Percentiles rank a stretch among this genome's conserved stretches.
phyloP scores from a whole-genome alignment of 2,113 vertebrate species.

The Pitta sordida region DNA sequence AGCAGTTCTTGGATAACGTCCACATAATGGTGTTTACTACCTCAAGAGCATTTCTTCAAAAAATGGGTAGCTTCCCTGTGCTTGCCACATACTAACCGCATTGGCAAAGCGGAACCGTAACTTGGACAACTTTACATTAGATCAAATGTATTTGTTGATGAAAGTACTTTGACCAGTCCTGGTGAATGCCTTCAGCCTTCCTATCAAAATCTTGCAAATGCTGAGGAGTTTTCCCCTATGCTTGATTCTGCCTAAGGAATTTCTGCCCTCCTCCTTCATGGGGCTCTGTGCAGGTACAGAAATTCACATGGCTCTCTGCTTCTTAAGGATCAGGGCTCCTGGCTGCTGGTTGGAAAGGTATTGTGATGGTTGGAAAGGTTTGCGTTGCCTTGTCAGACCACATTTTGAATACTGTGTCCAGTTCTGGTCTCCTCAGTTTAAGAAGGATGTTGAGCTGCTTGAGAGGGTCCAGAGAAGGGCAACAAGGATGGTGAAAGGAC shows the following conservation, averaged over 20 bases:
- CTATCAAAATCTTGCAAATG: not conserved
- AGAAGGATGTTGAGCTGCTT: too few species aligned
- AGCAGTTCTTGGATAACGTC: not conserved
- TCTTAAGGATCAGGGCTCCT: not conserved
- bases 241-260: not conserved
- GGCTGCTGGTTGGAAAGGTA: fast-evolving
- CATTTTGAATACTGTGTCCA: too few species aligned
- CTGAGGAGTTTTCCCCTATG: fast-evolving
- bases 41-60: not conserved
- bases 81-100: not conserved
- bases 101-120: not conserved
- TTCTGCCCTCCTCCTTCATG: not conserved
- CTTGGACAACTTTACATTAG: not conserved
- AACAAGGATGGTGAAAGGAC: too few species aligned
- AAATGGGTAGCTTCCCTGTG: not conserved
- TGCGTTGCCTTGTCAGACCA: not conserved
- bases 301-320: not conserved
- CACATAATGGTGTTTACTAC: not conserved
- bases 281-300: not conserved
- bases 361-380: not conserved
- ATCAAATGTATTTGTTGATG: not conserved
- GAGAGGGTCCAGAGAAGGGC: too few species aligned
- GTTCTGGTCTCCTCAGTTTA: too few species aligned
- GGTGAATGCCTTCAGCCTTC: not conserved
- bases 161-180: not conserved